phyloP scores from a whole-genome alignment of 2,888 invertebrate genomes.

The Rapana venosa region DNA sequence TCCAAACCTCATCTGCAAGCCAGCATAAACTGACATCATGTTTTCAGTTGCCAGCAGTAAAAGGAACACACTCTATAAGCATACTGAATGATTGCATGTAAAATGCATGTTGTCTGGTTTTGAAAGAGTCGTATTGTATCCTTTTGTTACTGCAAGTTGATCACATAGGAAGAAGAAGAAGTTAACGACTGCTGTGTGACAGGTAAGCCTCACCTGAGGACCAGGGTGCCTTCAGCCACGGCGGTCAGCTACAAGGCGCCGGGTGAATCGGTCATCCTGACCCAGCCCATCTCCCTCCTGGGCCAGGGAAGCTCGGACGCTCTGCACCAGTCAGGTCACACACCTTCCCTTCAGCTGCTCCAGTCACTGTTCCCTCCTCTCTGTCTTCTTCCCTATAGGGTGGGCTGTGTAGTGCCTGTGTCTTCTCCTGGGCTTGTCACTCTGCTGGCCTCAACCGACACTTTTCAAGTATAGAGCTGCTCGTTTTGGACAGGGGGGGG shows the following conservation, averaged over 20 bases:
- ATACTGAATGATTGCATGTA: too few species aligned
- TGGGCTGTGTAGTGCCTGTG: background rate
- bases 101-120: too few species aligned
- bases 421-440: too few species aligned
- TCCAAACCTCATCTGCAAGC: too few species aligned
- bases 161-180: background rate
- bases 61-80: too few species aligned
- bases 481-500: too few species aligned
- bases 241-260: constrained; percentile 61
- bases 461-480: too few species aligned
- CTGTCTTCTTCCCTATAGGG: background rate
- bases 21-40: too few species aligned
- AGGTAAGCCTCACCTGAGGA: constrained; percentile 57
- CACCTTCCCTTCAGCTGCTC: background rate
- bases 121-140: background rate
- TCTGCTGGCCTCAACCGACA: too few species aligned
- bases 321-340: background rate
- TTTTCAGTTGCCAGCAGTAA: too few species aligned
- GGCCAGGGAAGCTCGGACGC: constrained; percentile 12
- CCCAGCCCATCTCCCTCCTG: constrained; percentile 39
- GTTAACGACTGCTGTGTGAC: constrained; percentile 22
- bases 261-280: background rate
- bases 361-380: background rate
- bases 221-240: constrained; percentile 64
- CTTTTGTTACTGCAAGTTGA: background rate